Percentiles rank a stretch among this genome's conserved stretches.
phyloP scores from a whole-genome alignment of 2,797 vertebrate species.

The Gobionotothen gibberifrons region DNA sequence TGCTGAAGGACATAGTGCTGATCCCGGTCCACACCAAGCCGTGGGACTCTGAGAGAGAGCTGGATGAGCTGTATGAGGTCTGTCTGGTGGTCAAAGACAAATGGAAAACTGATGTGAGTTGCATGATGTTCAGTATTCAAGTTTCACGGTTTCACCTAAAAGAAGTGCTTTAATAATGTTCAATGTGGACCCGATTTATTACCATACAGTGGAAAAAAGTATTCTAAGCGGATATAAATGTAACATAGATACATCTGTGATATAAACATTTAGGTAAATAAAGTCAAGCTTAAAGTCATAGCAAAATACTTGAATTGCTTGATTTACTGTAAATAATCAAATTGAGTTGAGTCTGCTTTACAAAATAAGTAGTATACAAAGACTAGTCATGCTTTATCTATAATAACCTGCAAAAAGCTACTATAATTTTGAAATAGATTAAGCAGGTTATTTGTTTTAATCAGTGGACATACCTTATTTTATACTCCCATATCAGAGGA shows the following conservation, averaged over 20 bases:
- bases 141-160: not conserved
- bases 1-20: slow-evolving; percentile 76
- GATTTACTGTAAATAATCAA: too few species aligned
- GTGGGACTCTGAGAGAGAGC: slow-evolving; percentile 72
- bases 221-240: too few species aligned
- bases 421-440: too few species aligned
- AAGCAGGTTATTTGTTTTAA: too few species aligned
- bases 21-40: slow-evolving; percentile 77
- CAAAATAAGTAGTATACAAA: too few species aligned
- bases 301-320: too few species aligned
- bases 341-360: too few species aligned
- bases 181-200: not conserved
- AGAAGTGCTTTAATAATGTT: not conserved
- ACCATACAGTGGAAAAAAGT: not conserved
- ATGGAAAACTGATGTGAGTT: slow-evolving; percentile 80
- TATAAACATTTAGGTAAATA: too few species aligned
- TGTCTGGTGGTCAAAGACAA: slow-evolving; percentile 69
- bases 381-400: too few species aligned
- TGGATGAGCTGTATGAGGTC: slow-evolving; percentile 82
- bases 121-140: not conserved
- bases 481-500: not conserved
- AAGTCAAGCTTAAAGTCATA: too few species aligned
- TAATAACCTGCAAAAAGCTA: too few species aligned
- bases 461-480: not conserved
- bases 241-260: too few species aligned